Percentiles rank a stretch among this genome's conserved stretches.
Conservation (phyloP, 2,113 vertebrate species). For the Burhinus oedicnemus region DNA sequence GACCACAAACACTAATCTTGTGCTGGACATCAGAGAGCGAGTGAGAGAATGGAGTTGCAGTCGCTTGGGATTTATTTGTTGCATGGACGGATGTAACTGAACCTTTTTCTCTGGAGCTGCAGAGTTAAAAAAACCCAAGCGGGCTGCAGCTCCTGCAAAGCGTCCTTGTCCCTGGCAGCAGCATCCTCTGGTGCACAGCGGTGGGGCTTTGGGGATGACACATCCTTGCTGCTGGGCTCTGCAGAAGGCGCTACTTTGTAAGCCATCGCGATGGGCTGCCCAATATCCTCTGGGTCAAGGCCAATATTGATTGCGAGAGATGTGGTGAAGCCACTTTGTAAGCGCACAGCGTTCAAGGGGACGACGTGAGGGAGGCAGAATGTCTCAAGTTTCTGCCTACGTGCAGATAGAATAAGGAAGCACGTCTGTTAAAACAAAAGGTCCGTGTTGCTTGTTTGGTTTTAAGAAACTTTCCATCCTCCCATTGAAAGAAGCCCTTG, state of each 20-base stretch:
- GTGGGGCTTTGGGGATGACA: background rate
- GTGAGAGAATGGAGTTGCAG: background rate
- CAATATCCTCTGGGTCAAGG: background rate
- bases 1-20: background rate
- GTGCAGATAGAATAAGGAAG: conserved; percentile 1
- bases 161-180: background rate
- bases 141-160: background rate
- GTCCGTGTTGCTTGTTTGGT: conserved; percentile 17
- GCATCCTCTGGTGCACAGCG: background rate
- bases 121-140: background rate
- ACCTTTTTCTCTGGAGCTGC: background rate
- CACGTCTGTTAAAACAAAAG: conserved; percentile 52
- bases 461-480: conserved; percentile 65
- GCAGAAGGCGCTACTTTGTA: background rate
- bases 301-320: background rate
- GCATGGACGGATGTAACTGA: background rate
- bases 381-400: conserved; percentile 10
- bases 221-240: background rate
- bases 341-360: background rate
- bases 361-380: background rate
- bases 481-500: conserved; percentile 36
- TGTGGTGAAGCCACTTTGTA: background rate
- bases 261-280: background rate
- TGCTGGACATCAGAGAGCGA: background rate
- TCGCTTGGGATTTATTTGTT: background rate